phyloP scores from a whole-genome alignment of 2,797 vertebrate genomes.

The Amphiprion clarkii region DNA sequence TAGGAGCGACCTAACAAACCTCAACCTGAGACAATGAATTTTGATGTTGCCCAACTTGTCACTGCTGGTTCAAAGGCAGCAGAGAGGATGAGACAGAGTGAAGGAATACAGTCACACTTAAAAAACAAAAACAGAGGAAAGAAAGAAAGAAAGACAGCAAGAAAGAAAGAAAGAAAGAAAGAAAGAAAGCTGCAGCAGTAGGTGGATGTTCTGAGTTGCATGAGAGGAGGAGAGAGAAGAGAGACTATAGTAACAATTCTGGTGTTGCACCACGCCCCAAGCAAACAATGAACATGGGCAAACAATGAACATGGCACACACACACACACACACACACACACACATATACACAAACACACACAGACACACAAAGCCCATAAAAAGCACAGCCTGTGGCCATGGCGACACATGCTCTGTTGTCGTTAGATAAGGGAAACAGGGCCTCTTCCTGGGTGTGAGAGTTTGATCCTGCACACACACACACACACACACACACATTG shows the following conservation, averaged over 20 bases:
- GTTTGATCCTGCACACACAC: constrained; percentile 68
- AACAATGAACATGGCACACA: constrained; percentile 70
- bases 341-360: constrained; percentile 23
- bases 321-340: constrained; percentile 50
- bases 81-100: constrained; percentile 43
- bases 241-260: constrained; percentile 76
- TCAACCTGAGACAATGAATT: constrained; percentile 82
- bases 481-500: constrained; percentile 21
- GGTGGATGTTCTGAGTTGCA: constrained; percentile 51
- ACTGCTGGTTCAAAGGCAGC: constrained; percentile 65
- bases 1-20: constrained; percentile 73
- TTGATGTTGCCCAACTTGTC: constrained; percentile 74
- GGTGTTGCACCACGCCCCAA: constrained; percentile 82
- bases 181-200: neutral
- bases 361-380: constrained; percentile 74
- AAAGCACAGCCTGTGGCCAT: constrained; percentile 83
- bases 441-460: constrained; percentile 84
- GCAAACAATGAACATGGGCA: constrained; percentile 81
- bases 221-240: constrained; percentile 45
- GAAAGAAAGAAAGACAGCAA: constrained; percentile 23
- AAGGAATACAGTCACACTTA: constrained; percentile 3
- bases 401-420: constrained; percentile 83
- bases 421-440: constrained; percentile 83
- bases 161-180: constrained; percentile 16
- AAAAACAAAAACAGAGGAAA: constrained; percentile 27